Conservation (phyloP, 2,888 invertebrate genomes). For the Nomada fucata region DNA sequence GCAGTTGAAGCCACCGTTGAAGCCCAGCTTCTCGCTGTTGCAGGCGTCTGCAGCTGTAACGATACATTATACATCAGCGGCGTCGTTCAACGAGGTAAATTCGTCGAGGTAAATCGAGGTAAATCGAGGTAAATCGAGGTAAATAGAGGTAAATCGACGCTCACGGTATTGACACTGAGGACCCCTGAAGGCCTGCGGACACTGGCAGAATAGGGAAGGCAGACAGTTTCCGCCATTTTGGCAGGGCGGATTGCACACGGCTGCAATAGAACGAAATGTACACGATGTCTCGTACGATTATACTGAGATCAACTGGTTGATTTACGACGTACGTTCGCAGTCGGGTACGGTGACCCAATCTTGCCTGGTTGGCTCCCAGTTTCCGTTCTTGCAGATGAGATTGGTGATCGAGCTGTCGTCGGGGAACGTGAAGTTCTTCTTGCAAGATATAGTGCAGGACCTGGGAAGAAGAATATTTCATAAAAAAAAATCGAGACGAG, state of each 20-base stretch:
- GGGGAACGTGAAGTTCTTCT: slow-evolving; percentile 88
- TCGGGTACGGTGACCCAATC: slow-evolving; percentile 89
- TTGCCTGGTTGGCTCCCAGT: slow-evolving; percentile 89
- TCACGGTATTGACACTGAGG: slow-evolving; percentile 89
- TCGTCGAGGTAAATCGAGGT: background rate
- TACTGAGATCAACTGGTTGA: background rate
- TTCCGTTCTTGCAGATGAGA: slow-evolving; percentile 89
- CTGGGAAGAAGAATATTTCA: slow-evolving; percentile 81
- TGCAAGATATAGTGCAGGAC: slow-evolving; percentile 88
- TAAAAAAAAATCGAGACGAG: background rate
- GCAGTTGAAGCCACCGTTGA: slow-evolving; percentile 92
- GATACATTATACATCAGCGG: background rate
- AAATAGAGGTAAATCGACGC: slow-evolving; percentile 59
- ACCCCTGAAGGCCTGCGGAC: slow-evolving; percentile 89
- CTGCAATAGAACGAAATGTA: slow-evolving; percentile 78
- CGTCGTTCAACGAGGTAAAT: background rate
- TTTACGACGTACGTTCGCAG: slow-evolving; percentile 87
- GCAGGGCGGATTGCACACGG: slow-evolving; percentile 90
- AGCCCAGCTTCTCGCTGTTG: slow-evolving; percentile 87
- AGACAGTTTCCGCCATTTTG: slow-evolving; percentile 93
- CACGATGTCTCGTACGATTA: background rate
- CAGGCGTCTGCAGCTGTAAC: slow-evolving; percentile 87
- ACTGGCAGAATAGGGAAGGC: slow-evolving; percentile 91
- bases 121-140: no score
- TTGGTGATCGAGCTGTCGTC: slow-evolving; percentile 89